Percentiles rank a stretch among this genome's conserved stretches.
phyloP scores from a whole-genome alignment of 2,888 invertebrate genomes.

The Latrodectus elegans region DNA sequence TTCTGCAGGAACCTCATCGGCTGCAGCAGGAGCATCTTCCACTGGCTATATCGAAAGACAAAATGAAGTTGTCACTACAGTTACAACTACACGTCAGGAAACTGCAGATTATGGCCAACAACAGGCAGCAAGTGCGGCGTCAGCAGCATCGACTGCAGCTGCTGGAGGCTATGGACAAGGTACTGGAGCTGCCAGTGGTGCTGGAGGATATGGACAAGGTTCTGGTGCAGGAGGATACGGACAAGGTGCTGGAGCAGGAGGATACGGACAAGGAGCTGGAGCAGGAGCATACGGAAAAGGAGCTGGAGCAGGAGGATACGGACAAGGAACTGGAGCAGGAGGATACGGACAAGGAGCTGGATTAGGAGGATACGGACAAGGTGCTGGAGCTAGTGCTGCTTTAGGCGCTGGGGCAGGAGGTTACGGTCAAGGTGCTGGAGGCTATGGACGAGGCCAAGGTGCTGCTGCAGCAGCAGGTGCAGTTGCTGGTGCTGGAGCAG shows the following conservation, averaged over 20 bases:
- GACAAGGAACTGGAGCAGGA: too few relatives aligned
- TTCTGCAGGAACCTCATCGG: not conserved
- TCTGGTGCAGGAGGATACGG: not conserved
- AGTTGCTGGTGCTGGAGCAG: too few relatives aligned
- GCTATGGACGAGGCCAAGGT: too few relatives aligned
- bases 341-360: not conserved
- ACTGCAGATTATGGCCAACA: too few relatives aligned
- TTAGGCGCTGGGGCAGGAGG: too few relatives aligned
- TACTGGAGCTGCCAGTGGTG: slow-evolving; percentile 5
- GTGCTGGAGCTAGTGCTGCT: not conserved
- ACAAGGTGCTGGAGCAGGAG: not conserved
- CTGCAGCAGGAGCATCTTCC: not conserved
- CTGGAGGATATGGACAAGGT: not conserved
- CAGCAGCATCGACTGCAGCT: too few relatives aligned
- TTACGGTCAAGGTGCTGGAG: too few relatives aligned
- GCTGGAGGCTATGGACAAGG: not conserved
- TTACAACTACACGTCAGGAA: too few relatives aligned
- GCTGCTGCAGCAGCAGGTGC: too few relatives aligned
- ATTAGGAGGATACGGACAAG: not conserved
- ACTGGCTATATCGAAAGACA: not conserved
- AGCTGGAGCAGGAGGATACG: not conserved
- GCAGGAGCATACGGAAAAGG: not conserved
- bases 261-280: not conserved
- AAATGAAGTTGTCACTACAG: not conserved
- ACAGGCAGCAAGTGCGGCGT: too few relatives aligned